phyloP scores from a whole-genome alignment of 2,888 invertebrate genomes.

The Harpalus rufipes region DNA sequence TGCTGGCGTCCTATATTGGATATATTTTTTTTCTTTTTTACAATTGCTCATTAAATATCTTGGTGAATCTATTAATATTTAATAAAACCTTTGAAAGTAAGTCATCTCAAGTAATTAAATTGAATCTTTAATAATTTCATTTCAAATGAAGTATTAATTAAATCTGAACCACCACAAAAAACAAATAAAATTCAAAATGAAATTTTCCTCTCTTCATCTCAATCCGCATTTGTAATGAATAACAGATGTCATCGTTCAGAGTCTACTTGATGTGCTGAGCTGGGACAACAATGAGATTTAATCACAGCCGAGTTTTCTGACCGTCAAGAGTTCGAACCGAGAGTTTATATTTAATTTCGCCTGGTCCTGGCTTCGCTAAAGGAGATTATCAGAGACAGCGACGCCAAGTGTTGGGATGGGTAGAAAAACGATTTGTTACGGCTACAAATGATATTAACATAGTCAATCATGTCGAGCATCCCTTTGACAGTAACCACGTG shows the following conservation, averaged over 20 bases:
- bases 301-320: conserved; percentile 3
- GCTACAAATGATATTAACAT: conserved; percentile 75
- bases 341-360: conserved; percentile 61
- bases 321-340: conserved; percentile 9
- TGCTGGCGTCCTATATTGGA: no score
- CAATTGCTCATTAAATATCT: conserved; percentile 15
- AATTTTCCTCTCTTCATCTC: conserved; percentile 22
- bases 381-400: conserved; percentile 23
- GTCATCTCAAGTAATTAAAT: conserved; percentile 32
- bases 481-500: conserved; percentile 50
- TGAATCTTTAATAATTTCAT: conserved; percentile 25
- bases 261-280: conserved; percentile 34
- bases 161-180: conserved; percentile 38
- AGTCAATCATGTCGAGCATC: conserved; percentile 75
- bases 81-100: conserved; percentile 44
- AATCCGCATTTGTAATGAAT: conserved; percentile 20
- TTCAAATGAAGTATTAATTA: conserved; percentile 51
- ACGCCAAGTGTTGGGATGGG: conserved; percentile 1
- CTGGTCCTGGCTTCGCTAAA: not conserved
- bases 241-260: conserved; percentile 40
- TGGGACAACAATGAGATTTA: conserved; percentile 58
- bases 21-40: no score
- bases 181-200: conserved; percentile 52
- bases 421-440: conserved; percentile 51
- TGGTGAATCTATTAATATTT: not conserved